Percentiles rank a stretch among this genome's conserved stretches.
These are phyloP conservation scores for Drosophila rubida DNA, from an alignment of 2,888 invertebrate genomes.

Conservation along the genomic window DNA sequence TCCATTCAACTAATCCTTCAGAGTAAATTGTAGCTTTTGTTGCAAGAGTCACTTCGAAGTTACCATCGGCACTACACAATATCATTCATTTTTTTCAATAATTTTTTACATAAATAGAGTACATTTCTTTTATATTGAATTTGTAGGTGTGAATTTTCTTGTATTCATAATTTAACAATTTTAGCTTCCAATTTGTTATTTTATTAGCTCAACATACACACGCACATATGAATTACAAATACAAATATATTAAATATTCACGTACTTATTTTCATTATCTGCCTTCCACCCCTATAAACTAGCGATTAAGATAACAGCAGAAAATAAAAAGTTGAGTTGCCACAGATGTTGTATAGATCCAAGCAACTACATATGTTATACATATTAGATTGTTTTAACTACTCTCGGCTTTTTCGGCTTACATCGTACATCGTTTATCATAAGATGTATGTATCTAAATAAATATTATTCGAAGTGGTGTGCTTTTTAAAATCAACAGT, in stretches of 20 bases:
- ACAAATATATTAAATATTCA: background rate
- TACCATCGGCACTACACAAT: constrained; percentile 94
- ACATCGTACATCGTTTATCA: too few species aligned
- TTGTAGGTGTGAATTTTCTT: constrained; percentile 2
- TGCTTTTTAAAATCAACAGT: too few species aligned
- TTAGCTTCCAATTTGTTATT: background rate
- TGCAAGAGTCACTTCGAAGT: constrained; percentile 97
- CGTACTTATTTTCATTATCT: too few species aligned
- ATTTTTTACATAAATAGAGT: constrained; percentile 58
- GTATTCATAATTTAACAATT: background rate
- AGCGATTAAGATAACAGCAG: too few species aligned
- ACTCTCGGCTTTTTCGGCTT: too few species aligned
- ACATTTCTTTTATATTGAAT: constrained; percentile 17
- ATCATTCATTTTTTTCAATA: constrained; percentile 57
- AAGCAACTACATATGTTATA: too few species aligned
- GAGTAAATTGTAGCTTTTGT: constrained; percentile 96
- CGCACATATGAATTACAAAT: background rate
- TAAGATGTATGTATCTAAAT: too few species aligned
- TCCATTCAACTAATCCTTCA: constrained; percentile 97
- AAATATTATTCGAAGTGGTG: too few species aligned
- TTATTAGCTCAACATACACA: background rate
- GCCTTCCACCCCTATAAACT: too few species aligned
- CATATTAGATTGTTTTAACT: too few species aligned
- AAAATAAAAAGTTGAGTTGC: too few species aligned
- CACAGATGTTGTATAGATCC: too few species aligned